Evolutionary conservation across 2,113 vertebrate species (phyloP).

Genomic region (Puntigrus tetrazona): DNA sequence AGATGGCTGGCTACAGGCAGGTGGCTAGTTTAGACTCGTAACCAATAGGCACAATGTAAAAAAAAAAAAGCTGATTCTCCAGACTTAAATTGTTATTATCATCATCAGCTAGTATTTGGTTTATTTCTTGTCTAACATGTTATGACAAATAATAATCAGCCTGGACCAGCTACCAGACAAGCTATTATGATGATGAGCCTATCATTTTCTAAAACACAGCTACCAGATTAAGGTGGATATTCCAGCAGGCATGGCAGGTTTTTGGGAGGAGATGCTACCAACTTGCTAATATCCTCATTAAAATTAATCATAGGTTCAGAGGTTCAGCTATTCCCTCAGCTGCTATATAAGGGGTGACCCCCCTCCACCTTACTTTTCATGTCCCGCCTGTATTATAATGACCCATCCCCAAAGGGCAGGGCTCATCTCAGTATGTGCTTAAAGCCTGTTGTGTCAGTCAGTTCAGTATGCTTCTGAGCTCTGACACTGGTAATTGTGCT

Average conservation of each 20-base stretch:
- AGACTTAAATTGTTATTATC: not conserved
- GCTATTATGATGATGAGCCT: not conserved
- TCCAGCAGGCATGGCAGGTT: not conserved
- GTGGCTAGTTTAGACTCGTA: not conserved
- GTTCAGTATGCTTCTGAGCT: not conserved
- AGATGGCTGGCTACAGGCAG: too few relatives aligned
- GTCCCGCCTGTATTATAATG: constrained; percentile 4
- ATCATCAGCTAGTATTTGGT: not conserved
- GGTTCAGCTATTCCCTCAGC: constrained; percentile 23
- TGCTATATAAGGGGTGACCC: not conserved
- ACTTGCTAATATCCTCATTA: constrained; percentile 8
- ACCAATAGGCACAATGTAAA: not conserved
- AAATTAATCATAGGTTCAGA: constrained; percentile 11
- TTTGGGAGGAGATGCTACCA: not conserved
- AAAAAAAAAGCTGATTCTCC: not conserved
- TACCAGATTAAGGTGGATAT: not conserved
- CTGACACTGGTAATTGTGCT: constrained; percentile 22
- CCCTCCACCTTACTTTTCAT: not conserved
- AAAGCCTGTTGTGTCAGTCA: constrained; percentile 23
- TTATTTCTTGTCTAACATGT: not conserved
- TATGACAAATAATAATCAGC: not conserved
- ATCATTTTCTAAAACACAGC: not conserved
- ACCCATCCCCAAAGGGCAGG: not conserved
- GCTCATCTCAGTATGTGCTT: not conserved
- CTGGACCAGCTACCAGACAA: not conserved